phyloP scores from a whole-genome alignment of 2,888 invertebrate species.

The Silvanus unidentatus region DNA sequence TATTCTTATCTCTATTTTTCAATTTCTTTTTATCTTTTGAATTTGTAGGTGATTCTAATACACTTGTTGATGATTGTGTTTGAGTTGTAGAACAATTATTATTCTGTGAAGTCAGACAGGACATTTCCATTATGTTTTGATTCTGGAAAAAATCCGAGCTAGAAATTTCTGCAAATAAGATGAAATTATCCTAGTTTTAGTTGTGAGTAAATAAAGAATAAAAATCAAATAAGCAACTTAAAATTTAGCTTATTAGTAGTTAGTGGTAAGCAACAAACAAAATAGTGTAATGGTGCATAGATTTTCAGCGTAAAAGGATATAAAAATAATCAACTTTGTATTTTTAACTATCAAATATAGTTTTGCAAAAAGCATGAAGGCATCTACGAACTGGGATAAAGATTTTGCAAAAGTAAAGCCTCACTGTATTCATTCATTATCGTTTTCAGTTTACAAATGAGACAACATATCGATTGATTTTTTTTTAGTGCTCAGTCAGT shows the following conservation, averaged over 20 bases:
- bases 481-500: too few species aligned
- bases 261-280: slow-evolving; percentile 29
- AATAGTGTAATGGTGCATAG: too few species aligned
- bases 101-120: slow-evolving; percentile 59
- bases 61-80: slow-evolving; percentile 5
- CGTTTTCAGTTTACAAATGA: too few species aligned
- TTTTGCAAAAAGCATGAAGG: too few species aligned
- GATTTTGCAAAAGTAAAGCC: too few species aligned
- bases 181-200: slow-evolving; percentile 48
- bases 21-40: slow-evolving; percentile 19
- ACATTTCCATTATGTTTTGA: slow-evolving; percentile 61
- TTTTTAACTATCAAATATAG: too few species aligned
- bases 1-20: slow-evolving; percentile 21
- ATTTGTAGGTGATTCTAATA: slow-evolving; percentile 17
- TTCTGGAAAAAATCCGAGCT: slow-evolving; percentile 50
- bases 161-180: slow-evolving; percentile 48
- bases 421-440: too few species aligned
- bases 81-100: slow-evolving; percentile 52
- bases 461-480: too few species aligned
- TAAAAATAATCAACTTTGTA: too few species aligned
- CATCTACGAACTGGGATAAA: too few species aligned
- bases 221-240: slow-evolving; percentile 28
- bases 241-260: slow-evolving; percentile 37
- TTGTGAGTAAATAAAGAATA: slow-evolving; percentile 36
- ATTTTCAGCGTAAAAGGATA: too few species aligned